Percentiles rank a stretch among this genome's conserved stretches.
Conservation (phyloP, 2,888 invertebrate species). For the Metopia argyrocephala region DNA sequence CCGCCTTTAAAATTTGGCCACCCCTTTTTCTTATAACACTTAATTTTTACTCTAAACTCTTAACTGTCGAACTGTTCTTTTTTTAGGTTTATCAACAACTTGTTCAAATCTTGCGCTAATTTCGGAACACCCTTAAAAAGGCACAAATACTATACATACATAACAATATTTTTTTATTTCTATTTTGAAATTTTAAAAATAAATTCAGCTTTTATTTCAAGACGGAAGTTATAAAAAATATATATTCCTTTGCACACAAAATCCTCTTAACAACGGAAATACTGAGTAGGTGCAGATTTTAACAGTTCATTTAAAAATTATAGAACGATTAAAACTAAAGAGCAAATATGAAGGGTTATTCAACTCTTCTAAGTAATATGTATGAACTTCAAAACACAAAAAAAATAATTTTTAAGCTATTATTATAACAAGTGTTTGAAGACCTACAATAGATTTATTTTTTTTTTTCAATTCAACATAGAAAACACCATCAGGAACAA, state of each 20-base stretch:
- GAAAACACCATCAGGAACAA: constrained; percentile 23
- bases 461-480: not conserved
- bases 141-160: too few relatives aligned
- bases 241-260: not conserved
- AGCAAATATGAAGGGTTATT: constrained; percentile 17
- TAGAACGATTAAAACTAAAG: not conserved
- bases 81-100: too few relatives aligned
- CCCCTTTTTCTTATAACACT: too few relatives aligned
- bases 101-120: too few relatives aligned
- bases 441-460: too few relatives aligned
- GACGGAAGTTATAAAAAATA: not conserved
- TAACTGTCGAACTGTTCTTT: too few relatives aligned
- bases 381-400: constrained; percentile 1
- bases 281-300: constrained; percentile 47
- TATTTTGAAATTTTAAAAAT: too few relatives aligned
- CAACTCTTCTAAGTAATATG: constrained; percentile 14
- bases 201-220: not conserved
- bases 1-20: too few relatives aligned
- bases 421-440: constrained; percentile 29
- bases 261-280: constrained; percentile 34
- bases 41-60: too few relatives aligned
- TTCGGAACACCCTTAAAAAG: too few relatives aligned
- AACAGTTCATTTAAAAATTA: constrained; percentile 35
- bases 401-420: constrained; percentile 5
- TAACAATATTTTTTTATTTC: too few relatives aligned